Evolutionary conservation across 2,113 vertebrate species (phyloP).

Genomic region (Hypomesus transpacificus): DNA sequence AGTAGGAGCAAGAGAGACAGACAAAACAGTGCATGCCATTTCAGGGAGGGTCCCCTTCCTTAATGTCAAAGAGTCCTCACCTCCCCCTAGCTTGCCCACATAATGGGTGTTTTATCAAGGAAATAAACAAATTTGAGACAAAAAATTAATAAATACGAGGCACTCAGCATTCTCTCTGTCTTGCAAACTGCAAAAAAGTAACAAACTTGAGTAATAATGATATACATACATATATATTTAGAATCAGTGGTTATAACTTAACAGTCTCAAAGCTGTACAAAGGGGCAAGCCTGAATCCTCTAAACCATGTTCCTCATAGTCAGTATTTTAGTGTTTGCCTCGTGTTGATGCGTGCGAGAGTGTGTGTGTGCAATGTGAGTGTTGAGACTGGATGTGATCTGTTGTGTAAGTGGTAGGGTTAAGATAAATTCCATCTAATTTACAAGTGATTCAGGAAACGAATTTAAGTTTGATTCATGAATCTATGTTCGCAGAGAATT

Average conservation of each 20-base stretch:
- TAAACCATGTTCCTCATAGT: constrained; percentile 19
- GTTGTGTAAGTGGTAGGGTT: constrained; percentile 13
- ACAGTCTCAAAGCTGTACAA: constrained; percentile 77
- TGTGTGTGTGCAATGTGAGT: constrained; percentile 10
- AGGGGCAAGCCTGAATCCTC: constrained; percentile 63
- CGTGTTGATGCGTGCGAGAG: background rate
- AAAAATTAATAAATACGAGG: constrained; percentile 67
- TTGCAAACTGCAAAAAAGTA: constrained; percentile 73
- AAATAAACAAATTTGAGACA: constrained; percentile 46
- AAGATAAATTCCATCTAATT: constrained; percentile 34
- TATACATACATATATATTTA: constrained; percentile 69
- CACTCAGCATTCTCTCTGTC: constrained; percentile 77
- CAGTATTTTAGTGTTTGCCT: too few relatives aligned
- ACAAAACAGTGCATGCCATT: constrained; percentile 72
- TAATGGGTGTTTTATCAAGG: constrained; percentile 24
- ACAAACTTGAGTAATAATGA: constrained; percentile 73
- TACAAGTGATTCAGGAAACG: constrained; percentile 37
- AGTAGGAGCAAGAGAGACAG: constrained; percentile 31
- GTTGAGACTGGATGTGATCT: constrained; percentile 14
- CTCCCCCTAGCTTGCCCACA: constrained; percentile 39
- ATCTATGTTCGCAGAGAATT: constrained; percentile 1
- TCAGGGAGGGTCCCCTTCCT: constrained; percentile 36
- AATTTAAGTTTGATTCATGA: constrained; percentile 13
- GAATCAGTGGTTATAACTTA: constrained; percentile 76
- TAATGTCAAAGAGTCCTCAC: constrained; percentile 19